Evolutionary conservation across 2,113 vertebrate species (phyloP).

Genomic region (Pogona vitticeps): DNA sequence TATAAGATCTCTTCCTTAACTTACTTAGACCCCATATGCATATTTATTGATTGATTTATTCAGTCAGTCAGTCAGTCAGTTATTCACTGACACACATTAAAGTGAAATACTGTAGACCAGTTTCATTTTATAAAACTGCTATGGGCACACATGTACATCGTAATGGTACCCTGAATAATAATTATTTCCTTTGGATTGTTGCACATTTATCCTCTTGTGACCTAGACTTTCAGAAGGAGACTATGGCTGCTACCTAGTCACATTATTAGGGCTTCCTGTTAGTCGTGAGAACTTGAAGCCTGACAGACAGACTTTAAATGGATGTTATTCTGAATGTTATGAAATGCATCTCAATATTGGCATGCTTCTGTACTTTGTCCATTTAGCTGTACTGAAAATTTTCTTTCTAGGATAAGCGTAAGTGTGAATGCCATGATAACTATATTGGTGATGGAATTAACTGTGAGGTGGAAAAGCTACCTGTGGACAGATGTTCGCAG

Average conservation of each 20-base stretch:
- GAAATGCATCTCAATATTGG: not conserved
- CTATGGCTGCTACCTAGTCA: not conserved
- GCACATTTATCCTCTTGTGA: too few relatives aligned
- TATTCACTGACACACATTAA: too few relatives aligned
- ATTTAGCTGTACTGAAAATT: constrained; percentile 1
- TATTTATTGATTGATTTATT: too few relatives aligned
- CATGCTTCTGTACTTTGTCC: not conserved
- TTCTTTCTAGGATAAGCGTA: constrained; percentile 81
- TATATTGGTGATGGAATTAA: constrained; percentile 88
- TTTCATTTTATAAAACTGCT: too few relatives aligned
- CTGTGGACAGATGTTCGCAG: constrained; percentile 88
- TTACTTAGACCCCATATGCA: too few relatives aligned
- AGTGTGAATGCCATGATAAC: constrained; percentile 84
- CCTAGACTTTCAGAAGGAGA: too few relatives aligned
- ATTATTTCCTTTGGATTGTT: too few relatives aligned
- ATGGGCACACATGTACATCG: too few relatives aligned
- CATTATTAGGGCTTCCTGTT: not conserved
- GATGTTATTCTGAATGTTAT: not conserved
- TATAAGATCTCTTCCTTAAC: not conserved
- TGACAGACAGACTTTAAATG: not conserved
- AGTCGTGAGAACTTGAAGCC: too few relatives aligned
- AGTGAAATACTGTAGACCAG: too few relatives aligned
- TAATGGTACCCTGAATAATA: too few relatives aligned
- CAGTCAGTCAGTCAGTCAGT: too few relatives aligned
- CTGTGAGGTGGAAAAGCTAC: constrained; percentile 82